These are phyloP conservation scores for Blera fallax DNA, from an alignment of 2,888 invertebrate genomes.

Conservation along the genomic window DNA sequence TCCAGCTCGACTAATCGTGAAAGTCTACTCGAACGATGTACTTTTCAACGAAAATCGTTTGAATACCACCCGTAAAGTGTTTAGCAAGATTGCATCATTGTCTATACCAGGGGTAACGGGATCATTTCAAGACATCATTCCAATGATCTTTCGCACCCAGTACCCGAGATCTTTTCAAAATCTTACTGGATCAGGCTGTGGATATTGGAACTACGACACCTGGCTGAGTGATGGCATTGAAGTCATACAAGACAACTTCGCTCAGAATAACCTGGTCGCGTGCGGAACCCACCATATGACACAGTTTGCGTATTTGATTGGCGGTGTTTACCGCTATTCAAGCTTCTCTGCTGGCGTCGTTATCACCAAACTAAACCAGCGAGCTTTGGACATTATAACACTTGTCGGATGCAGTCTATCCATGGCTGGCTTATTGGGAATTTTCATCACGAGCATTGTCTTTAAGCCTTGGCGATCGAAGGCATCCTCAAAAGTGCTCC, in stretches of 20 bases:
- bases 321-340: conserved; percentile 76
- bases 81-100: conserved; percentile 84
- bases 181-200: conserved; percentile 81
- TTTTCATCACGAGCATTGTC: conserved; percentile 84
- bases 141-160: conserved; percentile 33
- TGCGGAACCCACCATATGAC: conserved; percentile 85
- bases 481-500: conserved; percentile 85
- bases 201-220: conserved; percentile 85
- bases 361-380: conserved; percentile 79
- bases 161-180: background rate
- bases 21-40: conserved; percentile 83
- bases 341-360: conserved; percentile 76
- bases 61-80: conserved; percentile 76
- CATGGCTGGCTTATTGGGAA: conserved; percentile 84
- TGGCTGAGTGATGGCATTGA: conserved; percentile 85
- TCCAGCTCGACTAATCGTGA: conserved; percentile 82
- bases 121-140: conserved; percentile 10
- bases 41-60: conserved; percentile 83
- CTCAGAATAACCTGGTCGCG: conserved; percentile 78
- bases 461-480: conserved; percentile 85
- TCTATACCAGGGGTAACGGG: conserved; percentile 84
- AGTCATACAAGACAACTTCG: conserved; percentile 72
- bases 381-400: conserved; percentile 84
- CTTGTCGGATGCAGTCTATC: conserved; percentile 85
- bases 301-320: conserved; percentile 84